Base-by-base conservation (phyloP, 2,888 invertebrate species). In the Agrilus biguttatus region DNA sequence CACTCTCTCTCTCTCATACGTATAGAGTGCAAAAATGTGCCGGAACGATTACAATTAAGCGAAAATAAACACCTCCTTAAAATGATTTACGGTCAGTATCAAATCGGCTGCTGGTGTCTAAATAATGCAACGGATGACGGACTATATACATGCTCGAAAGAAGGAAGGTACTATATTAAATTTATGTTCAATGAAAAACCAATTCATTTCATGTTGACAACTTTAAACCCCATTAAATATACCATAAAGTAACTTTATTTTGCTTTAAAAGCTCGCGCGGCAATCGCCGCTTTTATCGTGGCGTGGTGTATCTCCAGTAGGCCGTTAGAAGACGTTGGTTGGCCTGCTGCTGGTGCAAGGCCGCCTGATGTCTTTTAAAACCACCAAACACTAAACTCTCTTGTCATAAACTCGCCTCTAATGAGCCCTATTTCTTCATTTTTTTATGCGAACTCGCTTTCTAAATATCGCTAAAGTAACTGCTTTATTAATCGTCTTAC, bases 141-240 rank as follows among this genome's bases (percentile, higher is more conserved):
- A 49, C 48, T 48, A 44, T 28, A 28, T 28, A 28, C 45, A 45
- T 36, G 40, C 42, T 49, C 45, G 44, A 49, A 50, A 41, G 45
- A 50, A 51, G 53, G 49, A 28, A 28, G 28, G 28, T 28, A 28
- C 28, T 54, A 51, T 49, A 56, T 55, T 55, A 56, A 56, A 55
- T 57, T 57, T 57, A 57, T 54, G 56, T 55, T 47, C 54, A 56
- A 53, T 54, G 54, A 55, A 54, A 54, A 54, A 55, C 55, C 56
- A 53, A 56, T 58, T 57, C 55, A 54, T 55, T 55, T 54, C 53
- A 54, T 58, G 59, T 56, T 59, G 59, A 59, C 59, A 58, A 59
- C 55, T 59, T 59, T 59, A 59, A 58, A 56, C 57, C 53, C 57
- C 56, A 56, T 59, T 58, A 59, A 59, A 57, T 54, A 54, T 54